A percentile compares a stretch with the other conserved stretches of the same genome.
These are phyloP conservation scores for Drosophila ananassae DNA, from an alignment of 1,140 invertebrate genomes.

Conservation along the genomic window DNA sequence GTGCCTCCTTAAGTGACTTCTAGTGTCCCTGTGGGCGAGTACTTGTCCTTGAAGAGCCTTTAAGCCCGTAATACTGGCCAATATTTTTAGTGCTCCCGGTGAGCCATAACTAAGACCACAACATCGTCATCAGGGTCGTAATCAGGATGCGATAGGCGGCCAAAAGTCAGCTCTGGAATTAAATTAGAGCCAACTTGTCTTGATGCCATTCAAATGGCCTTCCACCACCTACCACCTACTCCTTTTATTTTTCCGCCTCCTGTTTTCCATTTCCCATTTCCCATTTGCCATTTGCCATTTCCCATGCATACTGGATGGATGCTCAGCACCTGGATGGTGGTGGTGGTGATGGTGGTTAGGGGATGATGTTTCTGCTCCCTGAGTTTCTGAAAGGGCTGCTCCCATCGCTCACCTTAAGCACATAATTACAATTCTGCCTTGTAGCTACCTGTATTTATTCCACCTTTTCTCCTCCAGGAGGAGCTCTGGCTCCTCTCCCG, in stretches of 20 bases:
- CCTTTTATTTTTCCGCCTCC: not conserved
- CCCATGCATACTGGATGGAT: conserved; percentile 12
- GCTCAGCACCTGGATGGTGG: conserved; percentile 27
- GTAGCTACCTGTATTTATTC: conserved; percentile 80
- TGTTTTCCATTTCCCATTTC: not conserved
- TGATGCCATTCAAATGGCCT: conserved; percentile 51
- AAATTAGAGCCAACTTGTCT: conserved; percentile 76
- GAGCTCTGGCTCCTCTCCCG: conserved; percentile 1
- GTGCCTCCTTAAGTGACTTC: too few species aligned
- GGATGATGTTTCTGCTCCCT: too few species aligned
- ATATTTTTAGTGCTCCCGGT: not conserved
- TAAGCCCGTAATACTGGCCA: not conserved
- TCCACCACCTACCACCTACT: not conserved
- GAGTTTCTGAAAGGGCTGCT: conserved; percentile 5
- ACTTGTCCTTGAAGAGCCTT: not conserved
- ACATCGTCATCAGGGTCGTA: conserved; percentile 3
- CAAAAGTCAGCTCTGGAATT: conserved; percentile 61
- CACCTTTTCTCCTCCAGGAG: conserved; percentile 64
- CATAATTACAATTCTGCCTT: conserved; percentile 82
- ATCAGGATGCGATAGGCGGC: conserved; percentile 11
- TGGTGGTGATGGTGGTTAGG: not conserved
- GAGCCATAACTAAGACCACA: conserved; percentile 13
- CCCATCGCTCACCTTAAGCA: conserved; percentile 78
- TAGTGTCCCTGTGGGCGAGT: too few species aligned
- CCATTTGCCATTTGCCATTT: not conserved